Conservation (phyloP, 37 sponge, comb jelly and placozoan species). For the Ianthella basta region DNA sequence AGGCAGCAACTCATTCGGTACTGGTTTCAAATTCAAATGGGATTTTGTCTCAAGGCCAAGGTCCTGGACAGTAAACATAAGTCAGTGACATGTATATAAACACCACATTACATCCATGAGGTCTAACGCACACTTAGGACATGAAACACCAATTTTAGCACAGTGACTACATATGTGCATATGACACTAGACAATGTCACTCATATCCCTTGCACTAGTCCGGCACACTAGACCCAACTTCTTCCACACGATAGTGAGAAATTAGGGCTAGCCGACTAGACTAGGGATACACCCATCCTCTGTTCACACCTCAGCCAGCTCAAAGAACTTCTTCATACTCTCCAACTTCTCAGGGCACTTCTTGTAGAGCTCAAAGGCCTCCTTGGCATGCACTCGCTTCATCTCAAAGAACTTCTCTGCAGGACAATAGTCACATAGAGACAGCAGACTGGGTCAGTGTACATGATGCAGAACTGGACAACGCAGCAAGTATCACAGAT, state of each 20-base stretch:
- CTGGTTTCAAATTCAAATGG: slow-evolving; percentile 70
- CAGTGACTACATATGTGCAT: too few species aligned
- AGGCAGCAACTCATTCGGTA: slow-evolving; percentile 76
- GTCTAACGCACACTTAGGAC: too few species aligned
- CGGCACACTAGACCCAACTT: too few species aligned
- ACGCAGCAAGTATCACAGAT: not conserved
- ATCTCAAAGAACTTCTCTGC: slow-evolving; percentile 87
- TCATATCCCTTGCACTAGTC: too few species aligned
- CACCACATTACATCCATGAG: too few species aligned
- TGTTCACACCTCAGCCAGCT: slow-evolving; percentile 84
- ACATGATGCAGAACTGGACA: not conserved
- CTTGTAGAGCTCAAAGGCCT: slow-evolving; percentile 73
- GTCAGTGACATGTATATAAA: too few species aligned
- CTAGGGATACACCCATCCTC: not conserved
- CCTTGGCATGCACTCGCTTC: slow-evolving; percentile 84
- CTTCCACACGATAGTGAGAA: too few species aligned
- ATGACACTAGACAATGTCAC: too few species aligned
- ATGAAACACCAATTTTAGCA: too few species aligned
- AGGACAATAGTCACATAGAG: not conserved
- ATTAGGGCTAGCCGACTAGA: too few species aligned
- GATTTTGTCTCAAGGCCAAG: slow-evolving; percentile 73
- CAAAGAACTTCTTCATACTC: slow-evolving; percentile 60
- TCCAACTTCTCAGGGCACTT: slow-evolving; percentile 78
- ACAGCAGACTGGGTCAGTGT: not conserved
- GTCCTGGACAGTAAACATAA: slow-evolving; percentile 44